Evolutionary conservation across 2,113 vertebrate species (phyloP).

Genomic region (Toxotes jaculatrix): DNA sequence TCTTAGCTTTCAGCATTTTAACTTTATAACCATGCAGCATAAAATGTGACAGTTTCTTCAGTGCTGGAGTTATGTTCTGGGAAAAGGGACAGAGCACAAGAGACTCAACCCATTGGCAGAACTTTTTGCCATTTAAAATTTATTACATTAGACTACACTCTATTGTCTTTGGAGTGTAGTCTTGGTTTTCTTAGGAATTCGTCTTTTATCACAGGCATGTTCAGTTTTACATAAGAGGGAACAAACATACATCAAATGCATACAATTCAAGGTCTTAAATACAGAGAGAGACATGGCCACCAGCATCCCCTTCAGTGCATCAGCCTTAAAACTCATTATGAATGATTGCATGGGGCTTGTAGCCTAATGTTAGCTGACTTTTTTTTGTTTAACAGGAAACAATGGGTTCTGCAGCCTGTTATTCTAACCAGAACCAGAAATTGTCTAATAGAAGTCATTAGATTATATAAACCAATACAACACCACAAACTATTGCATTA

Average conservation of each 20-base stretch:
- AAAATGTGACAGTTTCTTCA: conserved; percentile 16
- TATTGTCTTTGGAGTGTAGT: background rate
- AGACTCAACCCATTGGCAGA: background rate
- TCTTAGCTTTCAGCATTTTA: conserved; percentile 29
- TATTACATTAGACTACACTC: background rate
- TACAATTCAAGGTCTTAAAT: background rate
- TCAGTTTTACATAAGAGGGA: background rate
- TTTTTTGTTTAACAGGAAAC: background rate
- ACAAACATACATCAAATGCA: background rate
- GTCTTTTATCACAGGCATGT: background rate
- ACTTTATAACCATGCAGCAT: background rate
- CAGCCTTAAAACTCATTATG: background rate
- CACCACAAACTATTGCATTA: background rate
- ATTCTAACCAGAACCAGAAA: background rate
- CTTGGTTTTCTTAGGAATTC: background rate
- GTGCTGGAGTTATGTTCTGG: background rate
- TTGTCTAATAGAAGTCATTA: background rate
- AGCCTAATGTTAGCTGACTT: background rate
- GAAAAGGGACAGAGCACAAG: background rate
- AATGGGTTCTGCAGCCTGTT: background rate
- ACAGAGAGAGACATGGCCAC: background rate
- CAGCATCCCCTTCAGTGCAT: background rate
- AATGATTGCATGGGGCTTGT: background rate
- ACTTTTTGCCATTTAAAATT: background rate
- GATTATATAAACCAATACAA: background rate